Conservation (phyloP, 2,888 invertebrate species). For the Furcula furcula region DNA sequence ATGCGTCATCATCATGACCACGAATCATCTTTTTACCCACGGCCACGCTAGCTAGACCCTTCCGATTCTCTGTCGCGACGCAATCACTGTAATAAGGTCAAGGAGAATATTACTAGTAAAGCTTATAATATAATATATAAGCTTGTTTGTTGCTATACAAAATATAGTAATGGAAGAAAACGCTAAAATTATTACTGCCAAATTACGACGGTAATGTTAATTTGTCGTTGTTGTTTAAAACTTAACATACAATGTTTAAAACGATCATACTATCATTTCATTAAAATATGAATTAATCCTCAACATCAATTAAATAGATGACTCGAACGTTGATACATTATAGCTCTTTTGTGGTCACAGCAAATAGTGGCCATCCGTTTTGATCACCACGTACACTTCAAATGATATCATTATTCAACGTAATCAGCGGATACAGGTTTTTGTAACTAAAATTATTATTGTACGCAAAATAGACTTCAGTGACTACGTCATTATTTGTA, state of each 20-base stretch:
- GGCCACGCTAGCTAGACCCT: too few species aligned
- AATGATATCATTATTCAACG: conserved; percentile 7
- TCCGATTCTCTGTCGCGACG: conserved; percentile 14
- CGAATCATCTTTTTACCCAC: too few species aligned
- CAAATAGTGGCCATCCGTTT: conserved; percentile 4
- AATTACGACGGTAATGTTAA: too few species aligned
- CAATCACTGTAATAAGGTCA: conserved; percentile 29
- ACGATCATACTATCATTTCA: not conserved
- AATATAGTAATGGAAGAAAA: too few species aligned
- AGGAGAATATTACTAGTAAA: conserved; percentile 19
- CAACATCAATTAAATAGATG: conserved; percentile 6
- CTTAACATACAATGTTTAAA: too few species aligned
- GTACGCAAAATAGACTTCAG: conserved; percentile 17
- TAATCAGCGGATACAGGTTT: conserved; percentile 24
- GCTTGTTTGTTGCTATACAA: too few species aligned
- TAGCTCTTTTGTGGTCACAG: conserved; percentile 11
- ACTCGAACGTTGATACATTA: conserved; percentile 5
- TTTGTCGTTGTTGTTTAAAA: too few species aligned
- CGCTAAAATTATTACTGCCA: too few species aligned
- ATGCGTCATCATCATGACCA: too few species aligned
- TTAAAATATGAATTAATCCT: conserved; percentile 7
- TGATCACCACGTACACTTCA: conserved; percentile 6
- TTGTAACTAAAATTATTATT: conserved; percentile 19
- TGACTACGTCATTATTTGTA: conserved; percentile 24
- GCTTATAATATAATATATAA: too few species aligned